Conservation (phyloP, 2,888 invertebrate species). For the Mimas tiliae region DNA sequence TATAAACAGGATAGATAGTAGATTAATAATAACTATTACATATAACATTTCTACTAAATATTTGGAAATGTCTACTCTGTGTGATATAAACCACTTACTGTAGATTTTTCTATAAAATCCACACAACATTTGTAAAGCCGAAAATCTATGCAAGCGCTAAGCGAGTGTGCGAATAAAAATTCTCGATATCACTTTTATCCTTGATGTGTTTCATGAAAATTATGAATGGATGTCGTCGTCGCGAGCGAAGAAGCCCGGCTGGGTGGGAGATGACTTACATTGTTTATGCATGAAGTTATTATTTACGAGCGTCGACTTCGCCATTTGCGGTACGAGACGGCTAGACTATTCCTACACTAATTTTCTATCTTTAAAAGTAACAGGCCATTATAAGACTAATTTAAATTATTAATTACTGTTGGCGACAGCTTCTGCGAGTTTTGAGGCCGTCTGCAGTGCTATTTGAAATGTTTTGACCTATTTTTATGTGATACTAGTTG, state of each 20-base stretch:
- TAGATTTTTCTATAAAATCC: neutral
- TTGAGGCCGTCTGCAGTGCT: constrained; percentile 20
- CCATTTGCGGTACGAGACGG: constrained; percentile 7
- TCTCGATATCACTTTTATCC: constrained; percentile 43
- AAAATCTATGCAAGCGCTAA: constrained; percentile 18
- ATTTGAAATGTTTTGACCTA: neutral
- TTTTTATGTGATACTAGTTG: neutral
- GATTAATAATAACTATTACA: too few species aligned
- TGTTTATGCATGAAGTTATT: constrained; percentile 78
- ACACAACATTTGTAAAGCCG: neutral
- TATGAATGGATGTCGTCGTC: constrained; percentile 55
- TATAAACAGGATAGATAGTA: too few species aligned
- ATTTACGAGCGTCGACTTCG: constrained; percentile 56
- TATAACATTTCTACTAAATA: too few species aligned
- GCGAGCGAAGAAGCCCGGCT: constrained; percentile 47
- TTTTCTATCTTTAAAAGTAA: constrained; percentile 24
- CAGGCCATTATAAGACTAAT: constrained; percentile 15
- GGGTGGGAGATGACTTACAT: constrained; percentile 57
- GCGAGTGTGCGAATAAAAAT: constrained; percentile 29
- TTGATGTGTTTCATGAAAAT: constrained; percentile 46
- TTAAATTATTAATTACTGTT: constrained; percentile 30
- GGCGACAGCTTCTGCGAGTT: constrained; percentile 16
- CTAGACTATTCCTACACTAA: constrained; percentile 22
- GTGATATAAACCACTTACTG: too few species aligned
- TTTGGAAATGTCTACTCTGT: too few species aligned